phyloP scores from a whole-genome alignment of 92 coral and sea anemone species.

The Palythoa heliodiscus region DNA sequence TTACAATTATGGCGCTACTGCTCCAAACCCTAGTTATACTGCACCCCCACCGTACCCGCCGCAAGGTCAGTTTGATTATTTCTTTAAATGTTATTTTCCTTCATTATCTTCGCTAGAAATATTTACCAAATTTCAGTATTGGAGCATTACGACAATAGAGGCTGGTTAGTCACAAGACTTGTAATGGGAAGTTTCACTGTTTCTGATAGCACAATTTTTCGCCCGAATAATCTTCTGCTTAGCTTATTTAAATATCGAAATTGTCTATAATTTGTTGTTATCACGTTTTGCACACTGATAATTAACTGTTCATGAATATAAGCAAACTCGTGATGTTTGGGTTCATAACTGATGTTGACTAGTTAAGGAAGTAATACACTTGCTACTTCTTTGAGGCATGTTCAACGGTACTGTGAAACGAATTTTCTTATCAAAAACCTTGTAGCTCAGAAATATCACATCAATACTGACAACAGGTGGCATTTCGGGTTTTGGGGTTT shows the following conservation, averaged over 20 bases:
- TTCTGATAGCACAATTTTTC: background rate
- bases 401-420: no score
- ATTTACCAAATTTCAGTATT: background rate
- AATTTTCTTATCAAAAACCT: no score
- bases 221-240: background rate
- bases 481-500: no score
- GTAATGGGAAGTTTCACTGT: background rate
- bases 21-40: background rate
- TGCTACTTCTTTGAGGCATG: no score
- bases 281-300: background rate
- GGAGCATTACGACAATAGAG: no score
- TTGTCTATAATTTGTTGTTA: background rate
- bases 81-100: background rate
- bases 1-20: background rate
- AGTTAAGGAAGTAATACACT: no score
- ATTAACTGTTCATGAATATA: no score
- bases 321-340: no score
- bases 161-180: background rate
- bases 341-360: no score
- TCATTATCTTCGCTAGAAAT: background rate
- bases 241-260: background rate
- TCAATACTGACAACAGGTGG: no score
- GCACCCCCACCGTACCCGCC: slow-evolving; percentile 67
- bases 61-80: slow-evolving; percentile 29
- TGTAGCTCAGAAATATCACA: no score